Base-by-base conservation (phyloP, 2,113 vertebrate species). In the Xenus cinereus region DNA sequence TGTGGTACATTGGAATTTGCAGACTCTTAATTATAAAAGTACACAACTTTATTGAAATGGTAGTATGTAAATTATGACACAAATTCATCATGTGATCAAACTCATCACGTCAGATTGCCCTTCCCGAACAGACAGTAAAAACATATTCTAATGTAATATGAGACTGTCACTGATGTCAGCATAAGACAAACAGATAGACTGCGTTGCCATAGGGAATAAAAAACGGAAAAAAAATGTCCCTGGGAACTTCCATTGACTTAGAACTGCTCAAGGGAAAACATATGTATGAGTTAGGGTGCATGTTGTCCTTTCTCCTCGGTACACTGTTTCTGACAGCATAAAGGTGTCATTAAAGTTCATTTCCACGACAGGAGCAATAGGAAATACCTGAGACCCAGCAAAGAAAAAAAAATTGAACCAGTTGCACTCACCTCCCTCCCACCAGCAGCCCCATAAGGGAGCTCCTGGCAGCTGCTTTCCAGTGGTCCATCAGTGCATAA, bases 401-500 rank as follows among this genome's bases (percentile, higher is more conserved):
- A 39, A 81, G 35, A 27, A 8, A 37, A 59, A 62, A 0, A 7
- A 46, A 24, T 9, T 3, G 1, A 87, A 84, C 3, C 0, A 1
- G 8, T 12, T 75, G 4, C 12, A 33, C 18, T 43, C 4, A 2
- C 17, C 23, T 67, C 12, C 28, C 2, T 66, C 15, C 39, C 32
- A 69, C 6, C 67, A 59, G 43, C 14, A 63, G 16, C 7, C 14
- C 45, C 57, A 27, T 15, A 48, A 48, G 35, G 14, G 37, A 9
- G 9, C 5, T 77, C 19, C n/a, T 7, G 5, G 54, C 16, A 66
- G 45, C 32, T 51, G 35, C 86, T 62, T 77, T 80, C 60, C 50
- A 66, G 59, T 48, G 33, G 37, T 35, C 30, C 8, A 19, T 66
- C 33, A 69, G 20, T 1, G 14, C 22, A 46, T 20, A 84, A 79